A percentile compares a stretch with the other conserved stretches of the same genome.
Conservation (phyloP, 1,140 invertebrate genomes). For the Drosophila takahashii region DNA sequence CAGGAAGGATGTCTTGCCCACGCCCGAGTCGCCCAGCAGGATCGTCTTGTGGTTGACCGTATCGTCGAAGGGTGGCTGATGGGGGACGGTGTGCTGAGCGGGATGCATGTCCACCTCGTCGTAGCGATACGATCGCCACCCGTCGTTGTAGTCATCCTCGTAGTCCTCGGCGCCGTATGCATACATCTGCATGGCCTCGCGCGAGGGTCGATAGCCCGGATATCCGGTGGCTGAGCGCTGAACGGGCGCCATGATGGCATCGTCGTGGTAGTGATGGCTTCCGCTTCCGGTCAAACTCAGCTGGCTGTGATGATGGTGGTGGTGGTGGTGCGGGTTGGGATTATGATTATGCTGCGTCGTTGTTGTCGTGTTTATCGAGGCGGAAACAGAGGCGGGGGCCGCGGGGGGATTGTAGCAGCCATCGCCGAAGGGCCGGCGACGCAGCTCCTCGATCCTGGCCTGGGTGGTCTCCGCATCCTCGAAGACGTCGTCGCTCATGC, state of each 20-base stretch:
- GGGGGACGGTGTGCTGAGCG: conserved; percentile 40
- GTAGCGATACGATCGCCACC: conserved; percentile 83
- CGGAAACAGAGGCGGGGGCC: conserved; percentile 46
- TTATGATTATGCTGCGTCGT: conserved; percentile 38
- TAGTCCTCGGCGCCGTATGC: conserved; percentile 68
- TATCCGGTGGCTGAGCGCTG: conserved; percentile 90
- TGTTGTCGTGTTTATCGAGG: conserved; percentile 38
- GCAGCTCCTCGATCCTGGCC: conserved; percentile 74
- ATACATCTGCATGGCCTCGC: conserved; percentile 87
- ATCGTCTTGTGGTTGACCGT: conserved; percentile 83
- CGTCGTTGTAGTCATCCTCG: conserved; percentile 74
- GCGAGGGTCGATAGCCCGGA: conserved; percentile 90
- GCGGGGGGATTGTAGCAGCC: conserved; percentile 76
- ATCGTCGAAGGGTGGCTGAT: conserved; percentile 76
- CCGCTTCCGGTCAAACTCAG: conserved; percentile 80
- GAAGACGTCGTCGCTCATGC: conserved; percentile 93
- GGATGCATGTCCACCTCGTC: conserved; percentile 81
- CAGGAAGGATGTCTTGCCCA: conserved; percentile 96
- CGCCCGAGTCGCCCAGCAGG: conserved; percentile 94
- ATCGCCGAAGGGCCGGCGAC: conserved; percentile 72
- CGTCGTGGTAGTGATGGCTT: conserved; percentile 79
- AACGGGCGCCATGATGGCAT: conserved; percentile 71
- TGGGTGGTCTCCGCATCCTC: conserved; percentile 86
- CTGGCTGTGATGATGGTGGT: conserved; percentile 69
- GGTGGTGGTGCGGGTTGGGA: conserved; percentile 58